Evolutionary conservation across 2,888 invertebrate genomes (phyloP), one percentile per base, ranked within the genome.

Genomic region (Autographa pulchrina): DNA sequence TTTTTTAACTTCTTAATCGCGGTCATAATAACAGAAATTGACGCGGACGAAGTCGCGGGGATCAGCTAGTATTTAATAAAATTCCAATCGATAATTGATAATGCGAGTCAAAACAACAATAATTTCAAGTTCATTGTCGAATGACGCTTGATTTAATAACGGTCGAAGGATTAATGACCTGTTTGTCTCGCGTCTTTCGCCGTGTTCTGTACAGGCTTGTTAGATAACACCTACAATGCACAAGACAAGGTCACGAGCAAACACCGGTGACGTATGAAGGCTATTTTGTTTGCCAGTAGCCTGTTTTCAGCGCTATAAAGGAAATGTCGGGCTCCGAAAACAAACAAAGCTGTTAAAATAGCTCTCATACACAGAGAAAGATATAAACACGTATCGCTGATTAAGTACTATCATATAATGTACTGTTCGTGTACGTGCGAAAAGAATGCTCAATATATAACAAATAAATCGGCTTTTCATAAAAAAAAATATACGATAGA

Each of bases 151-250:
- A 60, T 60, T 14, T 32, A n/a, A 63, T 75, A 72, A 74, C 83
- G 85, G 81, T 83, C 85, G 70, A 75, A 72, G 78, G 85, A 75
- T 69, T 85, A 85, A 70, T 83, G 83, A 85, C 81, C 83, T 62
- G 75, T 64, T 76, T 70, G 81, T 68, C 60, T 72, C 56, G 31
- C 61, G 63, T 70, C 70, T 72, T 82, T 71, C 31, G 66, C 63
- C 56, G 32, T 62, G 18, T 59, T 35, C 68, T 31, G 73, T 31
- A 56, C 68, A 20, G 25, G 13, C 64, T 62, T 73, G 75, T 80
- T 83, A 77, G 81, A 85, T 83, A 85, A 85, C 66, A 72, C 65
- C 31, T 14, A 66, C 74, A 60, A 65, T 64, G 62, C 68, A 68
- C 63, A 68, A 62, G 70, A 70, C 71, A 74, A 74, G 73, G 75